Conservation (phyloP, 2,113 vertebrate genomes). For the Caranx ignobilis region DNA sequence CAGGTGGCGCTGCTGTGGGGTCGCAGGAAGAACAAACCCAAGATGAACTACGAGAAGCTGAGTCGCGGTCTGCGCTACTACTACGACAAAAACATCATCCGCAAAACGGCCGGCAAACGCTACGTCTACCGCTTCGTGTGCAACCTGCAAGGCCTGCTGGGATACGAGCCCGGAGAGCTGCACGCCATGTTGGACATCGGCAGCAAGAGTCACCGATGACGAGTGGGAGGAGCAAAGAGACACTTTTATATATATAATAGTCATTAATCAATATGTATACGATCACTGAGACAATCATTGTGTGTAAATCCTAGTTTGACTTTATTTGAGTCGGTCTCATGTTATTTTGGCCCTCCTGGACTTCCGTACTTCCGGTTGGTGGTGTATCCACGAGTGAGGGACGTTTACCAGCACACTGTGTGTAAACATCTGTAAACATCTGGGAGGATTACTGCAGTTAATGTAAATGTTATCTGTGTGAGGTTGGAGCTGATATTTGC, state of each 20-base stretch:
- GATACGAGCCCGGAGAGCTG: slow-evolving; percentile 77
- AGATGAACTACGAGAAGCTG: slow-evolving; percentile 84
- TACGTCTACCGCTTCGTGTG: slow-evolving; percentile 82
- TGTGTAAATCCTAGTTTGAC: too few relatives aligned
- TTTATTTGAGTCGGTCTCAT: too few relatives aligned
- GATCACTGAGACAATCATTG: too few relatives aligned
- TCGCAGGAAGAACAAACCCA: slow-evolving; percentile 81
- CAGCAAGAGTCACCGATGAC: slow-evolving; percentile 24
- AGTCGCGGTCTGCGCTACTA: slow-evolving; percentile 82
- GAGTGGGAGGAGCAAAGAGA: neutral
- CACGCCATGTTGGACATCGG: slow-evolving; percentile 73
- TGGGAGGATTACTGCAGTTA: too few relatives aligned
- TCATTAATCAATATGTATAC: neutral
- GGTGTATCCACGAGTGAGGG: too few relatives aligned
- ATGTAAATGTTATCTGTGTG: too few relatives aligned
- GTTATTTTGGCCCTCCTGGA: too few relatives aligned
- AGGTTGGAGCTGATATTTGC: too few relatives aligned
- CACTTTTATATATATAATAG: neutral
- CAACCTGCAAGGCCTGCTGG: slow-evolving; percentile 83
- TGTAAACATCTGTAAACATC: too few relatives aligned
- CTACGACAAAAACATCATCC: slow-evolving; percentile 85
- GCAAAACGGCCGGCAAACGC: slow-evolving; percentile 81
- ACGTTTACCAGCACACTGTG: too few relatives aligned
- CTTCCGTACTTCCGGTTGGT: too few relatives aligned
- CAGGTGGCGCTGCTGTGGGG: slow-evolving; percentile 82